Conservation (phyloP, 1,140 invertebrate species). For the Ericerus pela region DNA sequence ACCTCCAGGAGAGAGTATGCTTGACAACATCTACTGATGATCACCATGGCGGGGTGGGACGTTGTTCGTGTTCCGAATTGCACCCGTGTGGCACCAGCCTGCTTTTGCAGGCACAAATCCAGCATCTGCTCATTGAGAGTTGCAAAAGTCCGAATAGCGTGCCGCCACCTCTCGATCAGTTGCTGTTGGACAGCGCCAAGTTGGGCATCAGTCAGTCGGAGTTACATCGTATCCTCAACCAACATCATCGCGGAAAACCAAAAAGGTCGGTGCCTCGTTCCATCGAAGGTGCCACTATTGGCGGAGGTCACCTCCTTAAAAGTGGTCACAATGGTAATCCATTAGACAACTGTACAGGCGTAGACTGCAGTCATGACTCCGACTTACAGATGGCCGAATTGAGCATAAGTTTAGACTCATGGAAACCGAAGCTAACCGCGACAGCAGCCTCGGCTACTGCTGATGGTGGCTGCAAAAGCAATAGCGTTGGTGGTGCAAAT, state of each 20-base stretch:
- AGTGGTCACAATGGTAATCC: not conserved
- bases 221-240: conserved; percentile 1
- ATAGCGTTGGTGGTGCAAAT: too few relatives aligned
- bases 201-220: conserved; percentile 4
- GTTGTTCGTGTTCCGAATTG: too few relatives aligned
- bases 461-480: too few relatives aligned
- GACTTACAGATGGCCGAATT: conserved; percentile 35
- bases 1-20: too few relatives aligned
- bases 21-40: too few relatives aligned
- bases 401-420: conserved; percentile 33
- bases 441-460: conserved; percentile 32
- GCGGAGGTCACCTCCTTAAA: not conserved
- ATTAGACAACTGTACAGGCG: not conserved
- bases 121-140: not conserved
- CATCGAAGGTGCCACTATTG: not conserved
- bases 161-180: not conserved
- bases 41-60: too few relatives aligned
- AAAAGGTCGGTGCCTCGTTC: not conserved
- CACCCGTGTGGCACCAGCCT: too few relatives aligned
- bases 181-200: not conserved
- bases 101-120: not conserved
- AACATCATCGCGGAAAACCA: not conserved
- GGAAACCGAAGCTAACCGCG: conserved; percentile 28
- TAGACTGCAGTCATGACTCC: conserved; percentile 35
- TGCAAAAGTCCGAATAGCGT: not conserved